Conservation (phyloP, 2,888 invertebrate genomes). For the Scaptomyza polygonia region DNA sequence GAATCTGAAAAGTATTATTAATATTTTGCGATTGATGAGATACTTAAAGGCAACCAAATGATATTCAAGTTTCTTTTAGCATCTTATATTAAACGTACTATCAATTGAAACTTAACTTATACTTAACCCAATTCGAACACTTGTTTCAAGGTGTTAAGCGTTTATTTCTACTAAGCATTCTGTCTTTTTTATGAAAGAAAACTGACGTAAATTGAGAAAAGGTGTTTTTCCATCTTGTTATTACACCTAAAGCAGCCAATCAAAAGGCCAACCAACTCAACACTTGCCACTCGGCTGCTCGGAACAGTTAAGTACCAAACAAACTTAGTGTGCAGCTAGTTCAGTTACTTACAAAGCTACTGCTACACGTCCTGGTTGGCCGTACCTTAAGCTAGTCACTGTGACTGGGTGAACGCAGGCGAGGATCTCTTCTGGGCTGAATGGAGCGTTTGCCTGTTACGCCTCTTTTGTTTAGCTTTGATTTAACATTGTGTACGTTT, state of each 20-base stretch:
- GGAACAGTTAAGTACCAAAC: conserved; percentile 40
- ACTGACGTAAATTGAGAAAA: not conserved
- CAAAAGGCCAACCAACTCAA: conserved; percentile 20
- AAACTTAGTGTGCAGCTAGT: conserved; percentile 37
- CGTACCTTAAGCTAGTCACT: conserved; percentile 49
- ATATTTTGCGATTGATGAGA: too few species aligned
- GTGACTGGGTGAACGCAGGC: conserved; percentile 8
- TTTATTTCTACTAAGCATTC: not conserved
- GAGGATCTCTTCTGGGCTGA: conserved; percentile 4
- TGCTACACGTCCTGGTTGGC: conserved; percentile 18
- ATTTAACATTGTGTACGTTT: conserved; percentile 78
- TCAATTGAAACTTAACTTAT: too few species aligned
- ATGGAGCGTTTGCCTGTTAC: conserved; percentile 54
- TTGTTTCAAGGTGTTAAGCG: not conserved
- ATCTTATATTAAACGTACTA: not conserved
- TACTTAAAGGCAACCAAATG: too few species aligned
- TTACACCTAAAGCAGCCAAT: conserved; percentile 10
- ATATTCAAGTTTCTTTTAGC: too few species aligned
- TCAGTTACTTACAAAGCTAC: conserved; percentile 33
- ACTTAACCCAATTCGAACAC: not conserved
- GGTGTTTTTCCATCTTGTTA: conserved; percentile 13
- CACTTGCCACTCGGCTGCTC: conserved; percentile 42
- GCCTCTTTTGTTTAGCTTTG: conserved; percentile 77
- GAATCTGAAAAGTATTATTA: too few species aligned
- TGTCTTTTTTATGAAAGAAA: not conserved